phyloP scores from a whole-genome alignment of 2,888 invertebrate species.

The Odontocolon sp. region DNA sequence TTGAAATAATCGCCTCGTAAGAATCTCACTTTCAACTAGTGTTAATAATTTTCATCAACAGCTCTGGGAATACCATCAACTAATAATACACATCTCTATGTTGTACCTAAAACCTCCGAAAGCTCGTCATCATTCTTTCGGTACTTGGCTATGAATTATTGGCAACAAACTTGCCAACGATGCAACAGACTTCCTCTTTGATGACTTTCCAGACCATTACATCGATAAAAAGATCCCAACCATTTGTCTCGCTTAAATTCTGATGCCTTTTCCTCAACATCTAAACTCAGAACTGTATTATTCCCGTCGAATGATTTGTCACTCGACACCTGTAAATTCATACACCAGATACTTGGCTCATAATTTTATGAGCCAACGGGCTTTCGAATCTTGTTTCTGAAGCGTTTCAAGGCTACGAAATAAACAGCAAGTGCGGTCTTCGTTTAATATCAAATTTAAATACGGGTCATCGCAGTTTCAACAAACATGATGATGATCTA shows the following conservation, averaged over 20 bases:
- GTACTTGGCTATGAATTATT: slow-evolving; percentile 12
- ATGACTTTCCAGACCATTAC: neutral
- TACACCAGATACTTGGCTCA: slow-evolving; percentile 2
- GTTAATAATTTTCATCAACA: slow-evolving; percentile 24
- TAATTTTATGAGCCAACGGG: neutral
- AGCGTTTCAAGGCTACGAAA: slow-evolving; percentile 16
- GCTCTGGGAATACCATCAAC: neutral
- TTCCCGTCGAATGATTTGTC: slow-evolving; percentile 34
- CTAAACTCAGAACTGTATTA: neutral
- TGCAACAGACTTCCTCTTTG: neutral
- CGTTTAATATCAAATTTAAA: no score
- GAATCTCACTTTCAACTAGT: slow-evolving; percentile 11
- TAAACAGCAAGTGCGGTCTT: neutral
- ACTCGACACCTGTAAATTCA: slow-evolving; percentile 6
- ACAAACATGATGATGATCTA: slow-evolving; percentile 2
- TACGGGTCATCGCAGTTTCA: neutral
- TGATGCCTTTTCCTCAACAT: neutral
- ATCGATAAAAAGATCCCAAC: slow-evolving; percentile 5
- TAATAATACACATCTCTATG: neutral
- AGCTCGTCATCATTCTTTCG: slow-evolving; percentile 4
- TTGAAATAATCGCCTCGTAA: slow-evolving; percentile 40
- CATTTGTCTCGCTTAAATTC: neutral
- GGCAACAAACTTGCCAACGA: slow-evolving; percentile 3
- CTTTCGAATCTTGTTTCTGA: neutral
- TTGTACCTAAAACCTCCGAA: neutral